Evolutionary conservation across 2,797 vertebrate species (phyloP).

Genomic region (Lepus townsendii): DNA sequence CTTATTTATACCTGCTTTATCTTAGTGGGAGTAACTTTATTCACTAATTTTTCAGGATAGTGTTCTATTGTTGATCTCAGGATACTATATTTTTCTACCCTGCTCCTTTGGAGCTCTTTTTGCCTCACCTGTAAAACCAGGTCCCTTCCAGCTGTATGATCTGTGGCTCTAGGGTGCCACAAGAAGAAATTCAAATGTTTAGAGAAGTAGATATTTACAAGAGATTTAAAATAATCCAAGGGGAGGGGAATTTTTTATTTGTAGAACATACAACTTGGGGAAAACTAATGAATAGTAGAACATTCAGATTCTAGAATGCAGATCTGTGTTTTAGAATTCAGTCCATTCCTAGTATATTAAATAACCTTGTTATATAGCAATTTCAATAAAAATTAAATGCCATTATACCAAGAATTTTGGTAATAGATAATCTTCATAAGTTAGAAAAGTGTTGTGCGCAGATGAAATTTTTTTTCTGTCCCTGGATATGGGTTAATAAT

Average conservation of each 20-base stretch:
- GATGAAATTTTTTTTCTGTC: slow-evolving; percentile 1
- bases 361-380: slow-evolving; percentile 17
- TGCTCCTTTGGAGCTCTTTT: slow-evolving; percentile 2
- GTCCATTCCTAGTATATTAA: background rate
- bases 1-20: slow-evolving; percentile 33
- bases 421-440: background rate
- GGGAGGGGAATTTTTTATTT: slow-evolving; percentile 34
- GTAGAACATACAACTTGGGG: background rate
- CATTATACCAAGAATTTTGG: too few relatives aligned
- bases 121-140: background rate
- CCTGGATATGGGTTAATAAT: background rate
- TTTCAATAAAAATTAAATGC: background rate
- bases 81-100: background rate
- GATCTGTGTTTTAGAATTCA: slow-evolving; percentile 38
- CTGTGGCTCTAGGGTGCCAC: background rate
- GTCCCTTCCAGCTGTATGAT: background rate
- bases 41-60: background rate
- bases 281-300: slow-evolving; percentile 24
- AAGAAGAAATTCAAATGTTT: background rate
- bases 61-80: background rate
- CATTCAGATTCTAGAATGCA: background rate
- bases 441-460: slow-evolving; percentile 39
- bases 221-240: slow-evolving; percentile 36
- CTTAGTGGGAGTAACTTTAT: background rate
- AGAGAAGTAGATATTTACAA: slow-evolving; percentile 23